Evolutionary conservation across 2,113 vertebrate genomes (phyloP).

Genomic region (Podocnemis expansa): DNA sequence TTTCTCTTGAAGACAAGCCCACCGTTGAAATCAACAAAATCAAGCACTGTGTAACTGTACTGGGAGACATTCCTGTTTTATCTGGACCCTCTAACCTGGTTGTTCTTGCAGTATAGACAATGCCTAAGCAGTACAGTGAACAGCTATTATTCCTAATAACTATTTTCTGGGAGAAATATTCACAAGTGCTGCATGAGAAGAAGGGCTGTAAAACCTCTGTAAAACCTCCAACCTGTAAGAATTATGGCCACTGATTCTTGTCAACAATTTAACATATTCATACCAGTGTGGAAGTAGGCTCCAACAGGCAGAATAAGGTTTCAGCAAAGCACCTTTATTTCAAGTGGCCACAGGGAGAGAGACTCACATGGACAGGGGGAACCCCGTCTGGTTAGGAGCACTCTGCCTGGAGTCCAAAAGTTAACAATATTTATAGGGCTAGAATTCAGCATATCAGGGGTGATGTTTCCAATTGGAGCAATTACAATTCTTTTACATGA

Average conservation of each 20-base stretch:
- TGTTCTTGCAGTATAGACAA: neutral
- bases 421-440: too few species aligned
- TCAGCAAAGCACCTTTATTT: too few species aligned
- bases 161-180: neutral
- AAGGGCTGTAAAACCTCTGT: neutral
- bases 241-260: neutral
- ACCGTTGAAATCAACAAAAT: neutral
- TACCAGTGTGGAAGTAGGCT: too few species aligned
- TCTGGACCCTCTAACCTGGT: neutral
- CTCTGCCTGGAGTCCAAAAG: too few species aligned
- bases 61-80: neutral
- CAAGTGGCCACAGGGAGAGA: too few species aligned
- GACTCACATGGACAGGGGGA: too few species aligned
- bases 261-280: neutral
- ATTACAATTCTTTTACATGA: too few species aligned
- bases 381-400: too few species aligned
- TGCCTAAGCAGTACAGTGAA: neutral
- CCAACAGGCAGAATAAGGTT: too few species aligned
- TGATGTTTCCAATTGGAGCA: too few species aligned
- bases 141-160: neutral
- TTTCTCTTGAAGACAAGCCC: neutral
- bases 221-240: neutral
- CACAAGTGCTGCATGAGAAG: neutral
- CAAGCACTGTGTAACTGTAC: neutral
- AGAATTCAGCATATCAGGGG: too few species aligned